Evolutionary conservation across 2,888 invertebrate species (phyloP), one percentile per base, ranked within the genome.

Genomic region (Hemaris fuciformis): DNA sequence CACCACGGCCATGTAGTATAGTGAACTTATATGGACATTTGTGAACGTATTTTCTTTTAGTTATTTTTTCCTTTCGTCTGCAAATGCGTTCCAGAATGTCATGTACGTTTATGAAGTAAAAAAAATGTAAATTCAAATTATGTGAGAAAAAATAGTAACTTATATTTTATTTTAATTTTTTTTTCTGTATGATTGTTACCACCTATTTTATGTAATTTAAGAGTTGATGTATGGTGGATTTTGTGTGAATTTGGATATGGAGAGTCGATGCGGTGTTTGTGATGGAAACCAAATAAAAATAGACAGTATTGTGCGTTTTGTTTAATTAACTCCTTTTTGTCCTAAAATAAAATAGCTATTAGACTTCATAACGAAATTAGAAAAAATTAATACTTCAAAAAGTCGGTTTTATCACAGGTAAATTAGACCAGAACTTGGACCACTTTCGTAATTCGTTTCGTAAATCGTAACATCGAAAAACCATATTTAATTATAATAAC

Each of bases 221-320:
- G 53, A 31, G 27, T 31, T 31, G 53, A 18, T 59, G 59, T 43
- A 53, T 53, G 31, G 53, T 64, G 64, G 66, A 66, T 67, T 65
- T 65, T 68, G 72, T 60, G 68, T 69, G 73, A 65, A 69, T 31
- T 31, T 53, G 53, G 15, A 27, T 53, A 31, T 27, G 27, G 18
- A 18, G 31, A 31, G 53, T 53, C 27, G 23, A 42, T 27, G 42
- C 42, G 43, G 27, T 59, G 59, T 59, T 72, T 71, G 87, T 90
- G 84, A 87, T 85, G 81, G 72, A 83, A 80, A 83, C 89, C 88
- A 89, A 89, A 90, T 90, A 88, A 86, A 89, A 74, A 81, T 85
- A 82, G 80, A 69, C 68, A 59, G 56, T 57, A 60, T 63, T 43
- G 67, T 61, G 63, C 68, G 60, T 69, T 64, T 70, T 66, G 53